Evolutionary conservation across 2,888 invertebrate genomes (phyloP).

Genomic region (Lamproptera curius): DNA sequence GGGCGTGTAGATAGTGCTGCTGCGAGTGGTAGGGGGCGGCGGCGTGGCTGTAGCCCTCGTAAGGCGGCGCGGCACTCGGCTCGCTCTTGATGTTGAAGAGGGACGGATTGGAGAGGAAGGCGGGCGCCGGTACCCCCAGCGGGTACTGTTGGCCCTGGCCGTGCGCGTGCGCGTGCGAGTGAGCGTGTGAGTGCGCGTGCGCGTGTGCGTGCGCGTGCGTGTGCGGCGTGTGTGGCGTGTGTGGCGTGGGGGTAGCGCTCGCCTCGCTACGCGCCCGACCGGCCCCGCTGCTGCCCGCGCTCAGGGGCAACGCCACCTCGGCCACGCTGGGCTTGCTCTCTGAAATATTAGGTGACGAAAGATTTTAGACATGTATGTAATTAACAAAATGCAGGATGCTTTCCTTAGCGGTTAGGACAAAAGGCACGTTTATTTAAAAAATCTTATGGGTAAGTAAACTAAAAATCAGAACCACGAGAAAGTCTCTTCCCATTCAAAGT

Average conservation of each 20-base stretch:
- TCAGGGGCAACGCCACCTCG: slow-evolving; percentile 56
- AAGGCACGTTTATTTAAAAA: no score
- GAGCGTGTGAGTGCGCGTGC: slow-evolving; percentile 48
- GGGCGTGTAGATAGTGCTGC: slow-evolving; percentile 77
- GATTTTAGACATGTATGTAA: no score
- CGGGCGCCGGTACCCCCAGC: slow-evolving; percentile 42
- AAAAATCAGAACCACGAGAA: no score
- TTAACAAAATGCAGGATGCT: no score
- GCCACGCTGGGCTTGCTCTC: slow-evolving; percentile 66
- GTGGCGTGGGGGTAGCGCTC: slow-evolving; percentile 76
- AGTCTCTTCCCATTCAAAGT: no score
- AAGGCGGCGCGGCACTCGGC: slow-evolving; percentile 49
- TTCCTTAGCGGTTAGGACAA: no score
- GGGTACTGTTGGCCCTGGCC: slow-evolving; percentile 45
- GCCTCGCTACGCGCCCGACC: slow-evolving; percentile 33
- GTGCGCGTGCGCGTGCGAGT: slow-evolving; percentile 54
- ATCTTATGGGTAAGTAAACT: no score
- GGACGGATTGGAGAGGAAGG: slow-evolving; percentile 54
- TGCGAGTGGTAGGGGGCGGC: slow-evolving; percentile 62
- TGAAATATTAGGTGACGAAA: no score
- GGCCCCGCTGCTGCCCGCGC: slow-evolving; percentile 41
- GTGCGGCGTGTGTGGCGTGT: no score
- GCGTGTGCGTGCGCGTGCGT: slow-evolving; percentile 30
- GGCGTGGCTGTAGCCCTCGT: slow-evolving; percentile 47
- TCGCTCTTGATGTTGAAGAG: slow-evolving; percentile 72